Conservation (phyloP, 2,797 vertebrate species). For the Syngnathus acus region DNA sequence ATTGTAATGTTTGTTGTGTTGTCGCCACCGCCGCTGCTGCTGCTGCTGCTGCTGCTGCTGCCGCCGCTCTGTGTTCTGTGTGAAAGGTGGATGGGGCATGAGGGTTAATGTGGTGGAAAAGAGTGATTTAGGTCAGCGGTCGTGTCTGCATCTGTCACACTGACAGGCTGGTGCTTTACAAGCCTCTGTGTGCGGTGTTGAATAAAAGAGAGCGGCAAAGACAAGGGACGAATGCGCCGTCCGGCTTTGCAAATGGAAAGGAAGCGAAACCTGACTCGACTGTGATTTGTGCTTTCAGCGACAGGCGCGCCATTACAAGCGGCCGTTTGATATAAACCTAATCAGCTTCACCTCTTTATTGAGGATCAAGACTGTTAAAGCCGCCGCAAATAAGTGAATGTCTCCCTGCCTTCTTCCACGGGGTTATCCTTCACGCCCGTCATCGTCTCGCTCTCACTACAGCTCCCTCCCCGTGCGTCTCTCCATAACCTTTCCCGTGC, state of each 20-base stretch:
- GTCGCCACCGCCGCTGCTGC: conserved; percentile 16
- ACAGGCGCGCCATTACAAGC: conserved; percentile 43
- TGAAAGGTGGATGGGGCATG: conserved; percentile 45
- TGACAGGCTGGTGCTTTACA: conserved; percentile 50
- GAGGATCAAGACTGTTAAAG: conserved; percentile 54
- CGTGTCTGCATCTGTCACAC: conserved; percentile 66
- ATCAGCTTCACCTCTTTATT: conserved; percentile 65
- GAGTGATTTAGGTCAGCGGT: conserved; percentile 72
- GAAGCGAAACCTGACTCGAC: conserved; percentile 46
- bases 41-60: conserved; percentile 20
- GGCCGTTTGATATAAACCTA: conserved; percentile 60
- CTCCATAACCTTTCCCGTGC: conserved; percentile 9
- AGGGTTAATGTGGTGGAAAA: conserved; percentile 72
- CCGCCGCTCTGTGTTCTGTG: conserved; percentile 25
- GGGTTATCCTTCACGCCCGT: conserved; percentile 17
- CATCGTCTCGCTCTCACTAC: conserved; percentile 12
- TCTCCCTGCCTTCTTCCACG: conserved; percentile 34
- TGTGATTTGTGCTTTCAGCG: conserved; percentile 52
- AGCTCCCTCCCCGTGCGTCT: conserved; percentile 21
- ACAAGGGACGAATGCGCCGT: conserved; percentile 24
- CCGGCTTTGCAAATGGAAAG: conserved; percentile 39
- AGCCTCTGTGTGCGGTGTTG: conserved; percentile 29
- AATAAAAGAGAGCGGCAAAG: conserved; percentile 51
- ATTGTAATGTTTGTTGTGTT: conserved; percentile 20
- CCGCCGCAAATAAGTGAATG: conserved; percentile 54